Conservation (phyloP, 2,888 invertebrate genomes). For the Eubasilissa splendida region DNA sequence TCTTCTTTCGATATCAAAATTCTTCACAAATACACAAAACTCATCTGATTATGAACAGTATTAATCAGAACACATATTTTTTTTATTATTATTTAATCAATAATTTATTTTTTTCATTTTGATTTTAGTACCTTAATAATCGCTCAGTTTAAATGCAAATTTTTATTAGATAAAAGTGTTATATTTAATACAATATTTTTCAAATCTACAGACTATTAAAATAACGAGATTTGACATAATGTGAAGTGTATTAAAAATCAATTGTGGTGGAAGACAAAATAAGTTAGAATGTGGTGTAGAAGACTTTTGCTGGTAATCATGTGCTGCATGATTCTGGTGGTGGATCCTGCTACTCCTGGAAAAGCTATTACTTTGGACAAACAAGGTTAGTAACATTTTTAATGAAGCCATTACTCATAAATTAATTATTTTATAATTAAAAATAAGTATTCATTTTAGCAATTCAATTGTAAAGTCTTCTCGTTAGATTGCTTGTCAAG, state of each 20-base stretch:
- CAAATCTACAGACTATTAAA: constrained; percentile 1
- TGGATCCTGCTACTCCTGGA: constrained; percentile 51
- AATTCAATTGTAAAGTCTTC: too few species aligned
- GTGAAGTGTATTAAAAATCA: constrained; percentile 21
- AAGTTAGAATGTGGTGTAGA: constrained; percentile 42
- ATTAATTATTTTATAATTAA: background rate
- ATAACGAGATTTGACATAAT: background rate
- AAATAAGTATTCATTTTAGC: background rate
- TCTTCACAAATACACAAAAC: too few species aligned
- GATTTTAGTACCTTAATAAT: background rate
- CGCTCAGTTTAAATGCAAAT: background rate
- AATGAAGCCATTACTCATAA: background rate
- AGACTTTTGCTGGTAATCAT: constrained; percentile 47
- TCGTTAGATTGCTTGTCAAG: too few species aligned
- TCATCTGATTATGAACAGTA: too few species aligned
- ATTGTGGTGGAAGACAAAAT: constrained; percentile 21
- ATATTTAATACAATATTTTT: background rate
- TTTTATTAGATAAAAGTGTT: background rate
- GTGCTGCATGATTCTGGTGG: constrained; percentile 49
- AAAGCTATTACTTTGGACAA: constrained; percentile 54
- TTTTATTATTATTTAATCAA: too few species aligned
- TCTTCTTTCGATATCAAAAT: too few species aligned
- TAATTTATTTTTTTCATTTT: background rate
- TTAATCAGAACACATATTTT: too few species aligned
- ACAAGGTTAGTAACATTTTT: constrained; percentile 44